phyloP scores from a whole-genome alignment of 1,140 invertebrate genomes.

The Drosophila suzukii region DNA sequence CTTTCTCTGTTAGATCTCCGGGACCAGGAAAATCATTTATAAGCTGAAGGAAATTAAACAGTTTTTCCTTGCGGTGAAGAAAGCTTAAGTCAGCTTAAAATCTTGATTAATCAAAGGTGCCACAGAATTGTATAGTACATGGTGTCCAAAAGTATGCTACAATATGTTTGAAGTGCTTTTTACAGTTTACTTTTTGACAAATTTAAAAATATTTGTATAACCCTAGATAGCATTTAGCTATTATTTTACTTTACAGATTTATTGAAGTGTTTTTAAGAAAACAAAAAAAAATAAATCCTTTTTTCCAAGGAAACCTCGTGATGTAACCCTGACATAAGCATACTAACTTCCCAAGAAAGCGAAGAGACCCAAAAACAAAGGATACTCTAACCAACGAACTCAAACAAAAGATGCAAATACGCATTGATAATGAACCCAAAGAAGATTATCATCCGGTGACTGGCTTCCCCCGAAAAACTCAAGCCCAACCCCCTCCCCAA shows the following conservation, averaged over 20 bases:
- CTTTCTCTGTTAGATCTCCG: neutral
- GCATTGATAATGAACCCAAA: conserved; percentile 63
- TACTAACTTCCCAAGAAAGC: neutral
- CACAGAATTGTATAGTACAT: no score
- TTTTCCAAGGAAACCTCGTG: neutral
- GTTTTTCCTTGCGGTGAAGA: neutral
- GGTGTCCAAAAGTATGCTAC: no score
- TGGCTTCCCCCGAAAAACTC: conserved; percentile 8
- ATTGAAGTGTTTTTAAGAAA: no score
- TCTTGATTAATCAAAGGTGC: no score
- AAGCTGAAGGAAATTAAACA: neutral
- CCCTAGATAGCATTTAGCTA: no score
- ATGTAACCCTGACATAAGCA: neutral
- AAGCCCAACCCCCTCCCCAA: neutral
- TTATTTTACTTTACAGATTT: no score
- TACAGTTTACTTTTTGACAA: no score
- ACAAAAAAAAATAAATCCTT: neutral
- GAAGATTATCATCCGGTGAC: conserved; percentile 51
- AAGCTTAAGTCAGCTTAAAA: neutral
- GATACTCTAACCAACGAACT: conserved; percentile 27
- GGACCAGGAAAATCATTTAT: neutral
- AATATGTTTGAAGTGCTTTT: no score
- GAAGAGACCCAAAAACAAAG: neutral
- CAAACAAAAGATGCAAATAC: conserved; percentile 69
- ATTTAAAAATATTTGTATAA: no score